Conservation (phyloP, 1,140 invertebrate genomes). For the Anastrepha obliqua region DNA sequence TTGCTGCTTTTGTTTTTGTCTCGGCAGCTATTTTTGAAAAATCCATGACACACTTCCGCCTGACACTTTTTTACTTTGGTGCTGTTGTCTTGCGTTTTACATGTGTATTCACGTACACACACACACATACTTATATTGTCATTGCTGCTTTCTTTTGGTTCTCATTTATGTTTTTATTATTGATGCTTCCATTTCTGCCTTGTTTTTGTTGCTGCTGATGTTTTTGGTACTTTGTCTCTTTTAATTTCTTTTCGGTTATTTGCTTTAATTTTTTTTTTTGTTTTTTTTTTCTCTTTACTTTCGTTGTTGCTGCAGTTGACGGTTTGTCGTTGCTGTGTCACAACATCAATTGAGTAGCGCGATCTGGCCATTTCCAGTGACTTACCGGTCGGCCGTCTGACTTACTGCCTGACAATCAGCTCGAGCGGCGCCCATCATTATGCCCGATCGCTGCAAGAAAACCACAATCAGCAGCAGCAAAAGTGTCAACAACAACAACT, state of each 20-base stretch:
- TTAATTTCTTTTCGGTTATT: conserved; percentile 32
- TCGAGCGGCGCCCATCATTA: too few relatives aligned
- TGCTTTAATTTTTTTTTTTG: neutral
- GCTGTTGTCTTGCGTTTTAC: conserved; percentile 1
- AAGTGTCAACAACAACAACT: too few relatives aligned
- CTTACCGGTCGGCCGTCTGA: neutral
- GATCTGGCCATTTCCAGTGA: neutral
- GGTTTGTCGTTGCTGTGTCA: conserved; percentile 2
- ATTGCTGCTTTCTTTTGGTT: neutral
- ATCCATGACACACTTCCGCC: conserved; percentile 53
- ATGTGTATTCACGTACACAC: neutral
- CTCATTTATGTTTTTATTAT: conserved; percentile 40
- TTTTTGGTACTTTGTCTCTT: conserved; percentile 42
- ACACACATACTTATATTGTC: neutral
- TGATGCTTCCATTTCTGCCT: neutral
- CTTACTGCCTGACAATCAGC: neutral
- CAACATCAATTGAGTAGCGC: neutral
- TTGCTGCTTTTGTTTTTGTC: conserved; percentile 15
- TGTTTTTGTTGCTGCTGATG: conserved; percentile 7
- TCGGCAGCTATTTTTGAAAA: conserved; percentile 52
- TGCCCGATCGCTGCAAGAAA: too few relatives aligned
- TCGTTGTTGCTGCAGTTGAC: neutral
- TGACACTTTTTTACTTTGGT: conserved; percentile 30
- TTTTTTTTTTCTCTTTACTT: neutral
- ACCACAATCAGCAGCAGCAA: too few relatives aligned